Percentiles rank a stretch among this genome's conserved stretches.
phyloP scores from a whole-genome alignment of 2,113 vertebrate genomes.

The Strix aluco region DNA sequence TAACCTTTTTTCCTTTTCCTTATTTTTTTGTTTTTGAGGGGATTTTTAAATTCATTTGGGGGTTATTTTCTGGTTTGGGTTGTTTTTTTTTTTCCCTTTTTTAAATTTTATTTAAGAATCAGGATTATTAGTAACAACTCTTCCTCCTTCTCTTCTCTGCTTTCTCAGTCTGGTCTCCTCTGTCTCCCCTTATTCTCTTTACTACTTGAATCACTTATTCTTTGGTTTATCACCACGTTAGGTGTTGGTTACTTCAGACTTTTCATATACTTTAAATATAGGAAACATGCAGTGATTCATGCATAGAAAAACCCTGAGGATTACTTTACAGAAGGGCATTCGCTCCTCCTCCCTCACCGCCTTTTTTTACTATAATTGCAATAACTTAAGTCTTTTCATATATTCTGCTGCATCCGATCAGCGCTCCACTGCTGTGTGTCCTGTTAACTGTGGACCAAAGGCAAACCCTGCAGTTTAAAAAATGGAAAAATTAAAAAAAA shows the following conservation, averaged over 20 bases:
- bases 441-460: conserved; percentile 82
- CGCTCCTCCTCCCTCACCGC: conserved; percentile 16
- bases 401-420: conserved; percentile 72
- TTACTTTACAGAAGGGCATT: conserved; percentile 71
- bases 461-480: conserved; percentile 73
- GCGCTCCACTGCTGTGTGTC: conserved; percentile 75
- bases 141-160: conserved; percentile 57
- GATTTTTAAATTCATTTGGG: not conserved
- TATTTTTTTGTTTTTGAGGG: not conserved
- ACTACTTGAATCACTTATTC: conserved; percentile 62
- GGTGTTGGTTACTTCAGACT: conserved; percentile 69
- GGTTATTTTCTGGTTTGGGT: not conserved
- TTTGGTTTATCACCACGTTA: conserved; percentile 13
- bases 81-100: not conserved
- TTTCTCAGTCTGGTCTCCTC: conserved; percentile 31
- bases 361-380: conserved; percentile 77
- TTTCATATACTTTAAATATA: conserved; percentile 74
- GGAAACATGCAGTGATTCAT: conserved; percentile 48
- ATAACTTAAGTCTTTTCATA: conserved; percentile 79
- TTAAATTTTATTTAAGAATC: conserved; percentile 54
- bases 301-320: conserved; percentile 57
- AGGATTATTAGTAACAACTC: conserved; percentile 76
- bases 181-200: conserved; percentile 49
- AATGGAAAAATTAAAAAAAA: not conserved
- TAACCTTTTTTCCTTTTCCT: conserved; percentile 69